Conservation (phyloP, 2,888 invertebrate genomes). For the Schizaphis graminum region DNA sequence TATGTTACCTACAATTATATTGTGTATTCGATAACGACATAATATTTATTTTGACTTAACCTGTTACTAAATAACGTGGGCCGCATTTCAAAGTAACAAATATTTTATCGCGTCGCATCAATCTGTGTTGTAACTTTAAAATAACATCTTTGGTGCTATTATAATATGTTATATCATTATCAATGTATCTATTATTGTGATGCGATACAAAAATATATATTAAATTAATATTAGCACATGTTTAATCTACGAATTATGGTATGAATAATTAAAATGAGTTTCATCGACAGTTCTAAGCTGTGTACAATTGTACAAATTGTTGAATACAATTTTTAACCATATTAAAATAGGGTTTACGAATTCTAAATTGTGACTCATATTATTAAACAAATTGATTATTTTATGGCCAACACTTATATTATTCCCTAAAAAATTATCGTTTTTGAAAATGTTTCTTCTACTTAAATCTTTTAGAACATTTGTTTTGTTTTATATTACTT, state of each 20-base stretch:
- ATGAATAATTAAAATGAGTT: not conserved
- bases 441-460: no score
- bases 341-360: not conserved
- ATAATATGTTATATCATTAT: not conserved
- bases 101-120: not conserved
- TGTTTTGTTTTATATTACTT: no score
- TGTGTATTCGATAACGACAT: not conserved
- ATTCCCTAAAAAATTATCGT: no score
- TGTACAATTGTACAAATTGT: no score
- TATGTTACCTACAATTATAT: not conserved
- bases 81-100: not conserved
- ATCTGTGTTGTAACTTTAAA: not conserved
- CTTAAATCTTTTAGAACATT: no score
- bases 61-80: not conserved
- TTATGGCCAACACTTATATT: no score
- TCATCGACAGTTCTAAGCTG: not conserved
- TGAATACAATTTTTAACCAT: not conserved
- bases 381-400: not conserved
- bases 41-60: not conserved
- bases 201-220: not conserved
- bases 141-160: not conserved
- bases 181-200: not conserved
- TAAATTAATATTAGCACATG: not conserved
- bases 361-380: not conserved
- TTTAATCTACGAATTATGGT: not conserved